Conservation (phyloP, 2,888 invertebrate species). For the Microchrysa polita region DNA sequence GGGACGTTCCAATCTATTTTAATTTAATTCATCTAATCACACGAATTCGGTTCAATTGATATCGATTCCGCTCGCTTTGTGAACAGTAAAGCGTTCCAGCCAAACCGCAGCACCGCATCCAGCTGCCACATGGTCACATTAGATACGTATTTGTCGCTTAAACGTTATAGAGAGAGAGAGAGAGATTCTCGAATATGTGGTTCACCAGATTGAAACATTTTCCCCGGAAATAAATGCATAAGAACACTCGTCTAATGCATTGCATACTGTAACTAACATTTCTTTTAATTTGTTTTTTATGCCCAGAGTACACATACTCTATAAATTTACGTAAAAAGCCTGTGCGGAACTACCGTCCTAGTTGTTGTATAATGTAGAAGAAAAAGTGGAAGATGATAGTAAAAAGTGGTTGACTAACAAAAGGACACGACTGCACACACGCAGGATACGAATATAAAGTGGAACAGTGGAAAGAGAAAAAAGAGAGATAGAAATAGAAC, state of each 20-base stretch:
- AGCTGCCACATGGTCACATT: neutral
- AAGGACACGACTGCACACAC: no score
- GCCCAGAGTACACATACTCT: no score
- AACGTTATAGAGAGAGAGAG: no score
- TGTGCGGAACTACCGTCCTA: no score
- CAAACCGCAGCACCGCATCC: neutral
- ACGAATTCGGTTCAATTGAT: conserved; percentile 19
- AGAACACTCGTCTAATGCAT: no score
- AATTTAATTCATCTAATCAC: conserved; percentile 10
- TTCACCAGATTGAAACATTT: conserved; percentile 3
- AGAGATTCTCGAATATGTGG: conserved; percentile 21
- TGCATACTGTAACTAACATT: no score
- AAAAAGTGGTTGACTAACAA: neutral
- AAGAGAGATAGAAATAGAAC: neutral
- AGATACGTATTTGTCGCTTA: neutral
- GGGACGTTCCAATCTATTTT: no score
- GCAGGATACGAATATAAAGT: neutral
- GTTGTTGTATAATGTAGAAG: no score
- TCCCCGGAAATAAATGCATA: no score
- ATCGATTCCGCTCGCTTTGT: conserved; percentile 17
- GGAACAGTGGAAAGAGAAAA: neutral
- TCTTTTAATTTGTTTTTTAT: no score
- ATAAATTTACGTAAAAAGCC: no score
- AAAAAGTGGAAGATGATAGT: neutral
- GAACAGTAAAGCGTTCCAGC: no score